Evolutionary conservation across 2,888 invertebrate genomes (phyloP), one percentile per base, ranked within the genome.

Genomic region (Synergus umbraculus): DNA sequence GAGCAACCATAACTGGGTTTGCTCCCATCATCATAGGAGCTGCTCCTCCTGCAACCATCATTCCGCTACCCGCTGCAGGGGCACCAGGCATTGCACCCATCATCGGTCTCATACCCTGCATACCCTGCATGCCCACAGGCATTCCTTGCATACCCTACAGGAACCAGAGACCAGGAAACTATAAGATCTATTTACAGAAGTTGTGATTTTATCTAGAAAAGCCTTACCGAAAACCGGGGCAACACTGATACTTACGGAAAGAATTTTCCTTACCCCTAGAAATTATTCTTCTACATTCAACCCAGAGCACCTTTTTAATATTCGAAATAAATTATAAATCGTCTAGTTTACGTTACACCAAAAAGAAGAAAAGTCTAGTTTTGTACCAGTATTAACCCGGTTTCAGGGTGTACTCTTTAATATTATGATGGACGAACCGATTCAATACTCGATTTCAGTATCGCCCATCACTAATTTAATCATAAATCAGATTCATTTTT

Each of bases 101-200:
- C 90, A 91, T 89, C 78, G 91, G 92, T 87, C 91, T 90, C 90
- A 90, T 89, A 82, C 89, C 89, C 85, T 87, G 88, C 90, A 90
- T 89, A 82, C 89, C 89, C 85, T 87, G 88, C 86, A 87, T 88
- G 82, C 89, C 90, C 88, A 88, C 88, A 80, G 90, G 87, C 87
- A 90, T 88, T 83, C 88, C 88, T 86, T 90, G 89, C 88, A 91
- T 91, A 83, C 91, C 91, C 90, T 88, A 54, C n/a, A 73, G 54
- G 37, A 73, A 73, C 73, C 73, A 73, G 46, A 73, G 54, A 73
- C 73, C 54, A 73, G 54, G 9, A 54, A 73, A 73, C 73, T 54
- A n/a, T 73, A 73, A 73, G 37, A 49, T 54, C 54, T 73, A 73
- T 54, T 73, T 73, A 37, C n/a, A 73, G 43, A 66, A 73, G 29